Conservation (phyloP, 1,140 invertebrate species). For the Euglossa dilemma region DNA sequence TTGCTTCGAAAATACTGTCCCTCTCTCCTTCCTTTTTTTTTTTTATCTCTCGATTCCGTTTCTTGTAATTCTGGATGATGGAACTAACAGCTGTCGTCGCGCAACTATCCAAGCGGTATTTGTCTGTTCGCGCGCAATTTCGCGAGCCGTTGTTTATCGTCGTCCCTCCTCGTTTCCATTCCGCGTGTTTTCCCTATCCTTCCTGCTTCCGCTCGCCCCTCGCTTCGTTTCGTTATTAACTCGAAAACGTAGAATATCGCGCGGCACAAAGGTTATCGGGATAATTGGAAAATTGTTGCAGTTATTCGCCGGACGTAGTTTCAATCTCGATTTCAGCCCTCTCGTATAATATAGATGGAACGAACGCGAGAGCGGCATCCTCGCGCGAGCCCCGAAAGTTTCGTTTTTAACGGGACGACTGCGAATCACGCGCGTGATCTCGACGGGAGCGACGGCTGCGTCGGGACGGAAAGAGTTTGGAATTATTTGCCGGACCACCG, state of each 20-base stretch:
- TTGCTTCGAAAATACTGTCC: neutral
- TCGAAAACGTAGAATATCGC: neutral
- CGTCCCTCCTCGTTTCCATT: neutral
- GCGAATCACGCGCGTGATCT: neutral
- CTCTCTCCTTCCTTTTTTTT: no score
- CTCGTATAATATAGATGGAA: neutral
- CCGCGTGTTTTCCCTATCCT: neutral
- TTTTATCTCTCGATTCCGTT: neutral
- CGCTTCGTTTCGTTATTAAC: neutral
- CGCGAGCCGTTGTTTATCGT: neutral
- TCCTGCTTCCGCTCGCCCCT: neutral
- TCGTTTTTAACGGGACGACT: neutral
- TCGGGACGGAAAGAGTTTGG: neutral
- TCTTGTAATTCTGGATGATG: neutral
- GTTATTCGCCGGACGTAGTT: neutral
- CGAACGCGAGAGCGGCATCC: neutral
- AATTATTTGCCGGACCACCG: neutral
- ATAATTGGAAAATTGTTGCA: conserved; percentile 38
- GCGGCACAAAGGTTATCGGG: neutral
- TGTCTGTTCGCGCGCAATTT: neutral
- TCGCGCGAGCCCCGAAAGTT: conserved; percentile 1
- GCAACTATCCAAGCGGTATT: neutral
- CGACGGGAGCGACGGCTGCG: no score
- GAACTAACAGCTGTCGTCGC: neutral
- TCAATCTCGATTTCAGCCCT: neutral